A percentile compares a stretch with the other conserved stretches of the same genome.
Evolutionary conservation across 2,888 invertebrate species (phyloP).

Genomic region (Alsophila aescularia): DNA sequence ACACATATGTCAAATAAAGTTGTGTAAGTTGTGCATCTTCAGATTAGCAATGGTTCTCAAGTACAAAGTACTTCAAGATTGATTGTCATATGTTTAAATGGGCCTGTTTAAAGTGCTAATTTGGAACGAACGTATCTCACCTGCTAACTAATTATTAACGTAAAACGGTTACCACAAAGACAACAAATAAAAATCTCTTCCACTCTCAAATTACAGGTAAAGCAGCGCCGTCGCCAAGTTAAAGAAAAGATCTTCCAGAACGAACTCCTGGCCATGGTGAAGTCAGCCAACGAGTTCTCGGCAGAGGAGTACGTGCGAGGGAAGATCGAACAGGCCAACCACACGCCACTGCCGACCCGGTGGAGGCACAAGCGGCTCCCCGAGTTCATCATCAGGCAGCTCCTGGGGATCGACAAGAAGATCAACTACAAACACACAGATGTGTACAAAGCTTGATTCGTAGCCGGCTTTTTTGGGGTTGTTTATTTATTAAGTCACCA

Average conservation of each 20-base stretch:
- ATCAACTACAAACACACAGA: slow-evolving; percentile 79
- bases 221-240: slow-evolving; percentile 87
- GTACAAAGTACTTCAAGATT: too few species aligned
- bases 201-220: slow-evolving; percentile 65
- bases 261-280: slow-evolving; percentile 87
- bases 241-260: slow-evolving; percentile 93
- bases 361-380: slow-evolving; percentile 87
- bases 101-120: too few species aligned
- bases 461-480: background rate
- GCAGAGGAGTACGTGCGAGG: slow-evolving; percentile 89
- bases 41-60: too few species aligned
- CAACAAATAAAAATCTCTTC: too few species aligned
- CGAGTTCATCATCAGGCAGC: slow-evolving; percentile 87
- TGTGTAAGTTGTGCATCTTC: too few species aligned
- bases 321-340: slow-evolving; percentile 85
- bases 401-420: slow-evolving; percentile 85
- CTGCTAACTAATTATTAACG: too few species aligned
- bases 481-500: too few species aligned
- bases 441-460: slow-evolving; percentile 67
- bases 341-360: slow-evolving; percentile 83
- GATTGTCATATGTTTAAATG: too few species aligned
- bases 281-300: slow-evolving; percentile 90
- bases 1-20: too few species aligned
- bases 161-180: too few species aligned
- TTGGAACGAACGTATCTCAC: too few species aligned